phyloP scores from a whole-genome alignment of 2,888 invertebrate genomes.

The Polydesmus complanatus region DNA sequence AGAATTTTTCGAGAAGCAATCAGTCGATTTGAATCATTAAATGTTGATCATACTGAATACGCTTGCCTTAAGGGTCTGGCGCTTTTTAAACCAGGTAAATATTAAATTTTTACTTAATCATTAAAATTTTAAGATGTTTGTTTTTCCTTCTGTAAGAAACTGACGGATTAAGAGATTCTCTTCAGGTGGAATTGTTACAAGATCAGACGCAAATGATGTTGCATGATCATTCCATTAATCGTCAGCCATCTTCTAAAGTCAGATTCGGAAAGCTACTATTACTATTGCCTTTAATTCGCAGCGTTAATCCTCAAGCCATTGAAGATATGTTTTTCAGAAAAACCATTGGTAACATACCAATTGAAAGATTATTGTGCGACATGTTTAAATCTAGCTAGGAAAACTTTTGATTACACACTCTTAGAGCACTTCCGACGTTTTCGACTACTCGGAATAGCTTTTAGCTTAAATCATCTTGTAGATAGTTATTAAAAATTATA shows the following conservation, averaged over 20 bases:
- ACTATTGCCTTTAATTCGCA: conserved; percentile 49
- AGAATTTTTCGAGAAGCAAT: conserved; percentile 45
- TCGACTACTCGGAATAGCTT: no score
- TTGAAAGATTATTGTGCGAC: conserved; percentile 53
- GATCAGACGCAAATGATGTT: conserved; percentile 66
- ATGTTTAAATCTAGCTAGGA: conserved; percentile 37
- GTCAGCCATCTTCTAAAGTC: conserved; percentile 24
- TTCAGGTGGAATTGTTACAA: conserved; percentile 46
- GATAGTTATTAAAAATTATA: no score
- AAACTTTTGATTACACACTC: no score
- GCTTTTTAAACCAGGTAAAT: conserved; percentile 61
- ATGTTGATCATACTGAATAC: conserved; percentile 67
- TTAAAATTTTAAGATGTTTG: conserved; percentile 5
- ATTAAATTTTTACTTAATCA: neutral
- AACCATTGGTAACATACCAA: conserved; percentile 57
- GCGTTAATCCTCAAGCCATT: conserved; percentile 39
- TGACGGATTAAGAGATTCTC: conserved; percentile 46
- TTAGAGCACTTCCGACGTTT: no score
- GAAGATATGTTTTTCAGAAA: conserved; percentile 64
- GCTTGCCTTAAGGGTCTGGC: conserved; percentile 71
- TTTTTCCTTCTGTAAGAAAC: conserved; percentile 38
- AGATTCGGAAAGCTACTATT: conserved; percentile 61
- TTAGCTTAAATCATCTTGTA: no score
- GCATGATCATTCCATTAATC: conserved; percentile 47
- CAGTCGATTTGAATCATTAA: conserved; percentile 46